Base-by-base conservation (phyloP, 2,888 invertebrate species). In the Drosophila parthenogenetica region DNA sequence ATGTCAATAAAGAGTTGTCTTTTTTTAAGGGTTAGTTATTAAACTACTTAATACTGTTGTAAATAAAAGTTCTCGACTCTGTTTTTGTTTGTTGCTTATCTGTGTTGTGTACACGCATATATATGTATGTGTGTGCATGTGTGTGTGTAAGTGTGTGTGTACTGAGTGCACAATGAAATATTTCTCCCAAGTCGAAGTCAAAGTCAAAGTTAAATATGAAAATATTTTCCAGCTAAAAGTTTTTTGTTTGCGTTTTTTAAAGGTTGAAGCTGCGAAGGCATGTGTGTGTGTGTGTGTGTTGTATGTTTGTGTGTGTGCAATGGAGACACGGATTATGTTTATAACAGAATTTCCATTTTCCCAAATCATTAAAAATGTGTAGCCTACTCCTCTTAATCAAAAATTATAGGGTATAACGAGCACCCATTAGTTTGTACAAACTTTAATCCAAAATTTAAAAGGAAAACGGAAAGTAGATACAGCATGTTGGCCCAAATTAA, bases 121-220 rank as follows among this genome's bases (percentile, higher is more conserved):
- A 3, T 4, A 22, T 25, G 25, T 25, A 2, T 29, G 29, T 29
- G 29, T 29, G 8, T 29, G 25, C 46, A 19, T 40, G 3, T 40
- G 14, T 50, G 45, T 45, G 39, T 39, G 32, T 48, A 51, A 37
- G 60, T 29, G 16, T 35, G 35, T 35, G 19, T 39, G 37, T 43
- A 17, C 14, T 5, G 17, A 40, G 40, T 10, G 32, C 17, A 35
- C 53, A 46, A 3, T 25, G 40, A 49, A 58, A 68, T 69, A 64
- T 69, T 65, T 57, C 64, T 43, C 72, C 68, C 63, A 22, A 22
- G 22, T 22, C 22, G 29, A 60, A 73, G 65, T 72, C 39, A 42
- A 55, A 76, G 68, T 65, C 74, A 79, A 79, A 68, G 64, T 61
- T 48, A 70, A 76, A 71, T 69, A 68, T 81, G 76, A 69, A 61